phyloP scores from a whole-genome alignment of 2,113 vertebrate species.

The Oxyruncus cristatus region DNA sequence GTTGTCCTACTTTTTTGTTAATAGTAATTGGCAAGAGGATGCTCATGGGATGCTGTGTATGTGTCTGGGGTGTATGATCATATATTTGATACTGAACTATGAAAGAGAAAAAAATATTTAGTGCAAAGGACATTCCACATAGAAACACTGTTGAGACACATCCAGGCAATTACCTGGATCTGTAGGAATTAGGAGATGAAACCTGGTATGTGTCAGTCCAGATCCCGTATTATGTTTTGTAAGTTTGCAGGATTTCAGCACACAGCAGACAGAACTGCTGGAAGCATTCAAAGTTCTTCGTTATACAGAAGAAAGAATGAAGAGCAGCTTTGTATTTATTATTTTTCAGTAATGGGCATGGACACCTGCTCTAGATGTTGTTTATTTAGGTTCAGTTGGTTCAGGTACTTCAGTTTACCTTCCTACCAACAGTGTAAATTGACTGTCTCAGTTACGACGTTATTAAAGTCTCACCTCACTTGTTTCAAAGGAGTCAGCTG shows the following conservation, averaged over 20 bases:
- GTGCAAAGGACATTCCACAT: not conserved
- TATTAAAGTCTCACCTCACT: not conserved
- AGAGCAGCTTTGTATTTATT: not conserved
- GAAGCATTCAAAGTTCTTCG: not conserved
- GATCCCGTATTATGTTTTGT: not conserved
- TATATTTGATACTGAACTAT: not conserved
- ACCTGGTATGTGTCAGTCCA: not conserved
- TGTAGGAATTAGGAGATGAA: not conserved
- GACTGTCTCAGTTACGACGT: not conserved
- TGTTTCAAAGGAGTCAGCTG: not conserved
- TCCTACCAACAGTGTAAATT: not conserved
- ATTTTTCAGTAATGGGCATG: not conserved
- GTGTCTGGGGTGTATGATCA: not conserved
- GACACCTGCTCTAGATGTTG: not conserved
- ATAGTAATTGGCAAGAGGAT: not conserved
- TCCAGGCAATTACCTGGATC: not conserved
- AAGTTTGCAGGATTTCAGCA: not conserved
- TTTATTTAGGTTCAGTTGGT: not conserved
- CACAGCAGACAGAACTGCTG: not conserved
- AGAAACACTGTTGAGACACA: not conserved
- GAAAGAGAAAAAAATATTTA: not conserved
- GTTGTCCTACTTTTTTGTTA: not conserved
- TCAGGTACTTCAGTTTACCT: not conserved
- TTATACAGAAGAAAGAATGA: not conserved
- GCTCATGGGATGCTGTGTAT: not conserved